Evolutionary conservation across 1,140 invertebrate genomes (phyloP).

Genomic region (Drosophila saltans): DNA sequence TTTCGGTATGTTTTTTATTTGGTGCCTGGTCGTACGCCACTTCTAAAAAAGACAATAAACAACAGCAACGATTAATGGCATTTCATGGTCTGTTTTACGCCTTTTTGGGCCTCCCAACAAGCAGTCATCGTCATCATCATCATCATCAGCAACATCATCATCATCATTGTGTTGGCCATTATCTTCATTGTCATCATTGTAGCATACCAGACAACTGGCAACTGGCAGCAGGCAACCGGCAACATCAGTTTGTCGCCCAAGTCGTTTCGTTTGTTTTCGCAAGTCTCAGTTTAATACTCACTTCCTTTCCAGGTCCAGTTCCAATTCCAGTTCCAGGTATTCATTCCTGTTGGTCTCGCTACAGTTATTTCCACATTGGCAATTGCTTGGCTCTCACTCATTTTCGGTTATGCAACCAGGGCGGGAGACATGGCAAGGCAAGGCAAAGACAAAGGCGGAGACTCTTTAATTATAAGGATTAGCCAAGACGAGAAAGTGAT

Average conservation of each 20-base stretch:
- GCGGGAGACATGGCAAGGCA: conserved; percentile 52
- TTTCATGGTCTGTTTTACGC: conserved; percentile 57
- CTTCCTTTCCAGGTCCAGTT: conserved; percentile 55
- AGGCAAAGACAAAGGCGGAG: conserved; percentile 18
- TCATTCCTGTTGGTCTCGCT: conserved; percentile 57
- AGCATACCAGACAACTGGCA: conserved; percentile 23
- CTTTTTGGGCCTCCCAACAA: conserved; percentile 51
- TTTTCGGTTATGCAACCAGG: conserved; percentile 40
- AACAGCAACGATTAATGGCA: conserved; percentile 61
- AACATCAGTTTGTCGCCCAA: conserved; percentile 65
- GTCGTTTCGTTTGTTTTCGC: conserved; percentile 69
- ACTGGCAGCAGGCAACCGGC: conserved; percentile 22
- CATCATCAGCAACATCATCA: neutral
- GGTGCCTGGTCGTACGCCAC: conserved; percentile 45
- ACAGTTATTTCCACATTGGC: conserved; percentile 59
- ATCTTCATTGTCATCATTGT: neutral
- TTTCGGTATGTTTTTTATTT: conserved; percentile 15
- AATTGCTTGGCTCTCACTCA: conserved; percentile 26
- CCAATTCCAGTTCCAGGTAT: neutral
- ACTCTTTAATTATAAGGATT: conserved; percentile 75
- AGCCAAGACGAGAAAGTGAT: conserved; percentile 59
- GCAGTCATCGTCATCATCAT: conserved; percentile 15
- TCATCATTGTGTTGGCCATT: neutral
- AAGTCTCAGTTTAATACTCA: conserved; percentile 50
- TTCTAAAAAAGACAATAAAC: conserved; percentile 42